Evolutionary conservation across 2,888 invertebrate species (phyloP).

Genomic region (Pachydiplax longipennis): DNA sequence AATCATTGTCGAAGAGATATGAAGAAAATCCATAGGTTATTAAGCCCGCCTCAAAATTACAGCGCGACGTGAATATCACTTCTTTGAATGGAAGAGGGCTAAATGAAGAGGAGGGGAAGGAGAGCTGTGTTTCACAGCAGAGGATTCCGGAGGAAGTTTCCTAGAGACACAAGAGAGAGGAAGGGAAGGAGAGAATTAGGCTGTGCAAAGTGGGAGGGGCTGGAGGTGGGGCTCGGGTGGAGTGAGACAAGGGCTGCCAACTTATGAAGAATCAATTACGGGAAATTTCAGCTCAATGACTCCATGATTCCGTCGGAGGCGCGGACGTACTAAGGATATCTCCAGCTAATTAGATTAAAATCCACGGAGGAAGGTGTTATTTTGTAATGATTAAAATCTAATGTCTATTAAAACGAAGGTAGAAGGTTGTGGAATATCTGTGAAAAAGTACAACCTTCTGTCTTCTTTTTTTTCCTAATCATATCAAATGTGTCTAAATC

Average conservation of each 20-base stretch:
- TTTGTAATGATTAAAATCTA: no score
- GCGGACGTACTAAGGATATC: neutral
- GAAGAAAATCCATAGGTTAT: neutral
- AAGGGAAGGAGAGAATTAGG: neutral
- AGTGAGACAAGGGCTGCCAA: neutral
- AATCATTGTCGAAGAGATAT: neutral
- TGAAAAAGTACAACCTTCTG: no score
- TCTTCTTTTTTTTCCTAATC: no score
- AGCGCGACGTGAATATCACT: conserved; percentile 2
- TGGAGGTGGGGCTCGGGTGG: neutral
- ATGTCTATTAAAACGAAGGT: no score
- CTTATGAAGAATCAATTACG: no score
- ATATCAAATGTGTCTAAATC: no score
- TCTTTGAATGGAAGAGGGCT: neutral
- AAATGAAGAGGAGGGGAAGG: neutral
- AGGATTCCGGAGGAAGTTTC: neutral
- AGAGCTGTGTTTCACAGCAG: neutral
- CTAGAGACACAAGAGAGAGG: neutral
- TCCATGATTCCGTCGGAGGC: neutral
- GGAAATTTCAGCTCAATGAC: neutral
- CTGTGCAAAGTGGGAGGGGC: neutral
- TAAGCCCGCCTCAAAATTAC: conserved; percentile 22
- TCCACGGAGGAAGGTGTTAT: no score
- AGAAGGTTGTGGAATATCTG: no score
- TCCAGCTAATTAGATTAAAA: no score